Conservation (phyloP, 2,797 vertebrate genomes). For the Pampus argenteus region DNA sequence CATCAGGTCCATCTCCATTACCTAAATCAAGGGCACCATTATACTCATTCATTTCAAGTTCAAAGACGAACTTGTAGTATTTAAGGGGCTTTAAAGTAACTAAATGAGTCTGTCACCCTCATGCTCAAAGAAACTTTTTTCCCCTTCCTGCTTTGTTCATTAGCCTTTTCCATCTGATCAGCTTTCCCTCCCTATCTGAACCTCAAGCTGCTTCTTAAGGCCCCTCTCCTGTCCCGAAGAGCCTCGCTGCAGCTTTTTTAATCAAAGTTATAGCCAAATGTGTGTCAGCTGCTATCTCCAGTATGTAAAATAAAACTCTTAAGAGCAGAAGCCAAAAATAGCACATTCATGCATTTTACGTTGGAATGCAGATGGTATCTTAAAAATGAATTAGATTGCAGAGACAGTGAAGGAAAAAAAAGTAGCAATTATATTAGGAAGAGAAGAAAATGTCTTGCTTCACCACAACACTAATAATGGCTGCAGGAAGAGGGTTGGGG, state of each 20-base stretch:
- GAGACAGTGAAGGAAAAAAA: slow-evolving; percentile 21
- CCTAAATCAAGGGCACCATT: background rate
- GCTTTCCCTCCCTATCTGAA: slow-evolving; percentile 37
- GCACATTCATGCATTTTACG: slow-evolving; percentile 9
- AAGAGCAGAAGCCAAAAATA: slow-evolving; percentile 36
- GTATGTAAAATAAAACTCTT: slow-evolving; percentile 36
- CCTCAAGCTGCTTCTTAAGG: slow-evolving; percentile 47
- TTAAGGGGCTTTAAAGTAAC: background rate
- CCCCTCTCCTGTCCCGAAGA: slow-evolving; percentile 40
- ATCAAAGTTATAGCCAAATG: slow-evolving; percentile 51
- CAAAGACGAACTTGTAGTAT: too few species aligned
- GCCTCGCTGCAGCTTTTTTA: slow-evolving; percentile 51
- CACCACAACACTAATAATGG: slow-evolving; percentile 41
- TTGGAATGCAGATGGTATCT: slow-evolving; percentile 14
- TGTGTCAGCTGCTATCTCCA: slow-evolving; percentile 52
- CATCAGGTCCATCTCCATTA: background rate
- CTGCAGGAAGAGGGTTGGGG: slow-evolving; percentile 15
- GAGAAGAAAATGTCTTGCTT: slow-evolving; percentile 29
- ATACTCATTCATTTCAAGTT: too few species aligned
- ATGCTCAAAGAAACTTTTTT: slow-evolving; percentile 19
- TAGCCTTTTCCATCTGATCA: slow-evolving; percentile 26
- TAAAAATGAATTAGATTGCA: slow-evolving; percentile 21
- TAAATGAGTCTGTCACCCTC: background rate
- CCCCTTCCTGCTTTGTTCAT: slow-evolving; percentile 36
- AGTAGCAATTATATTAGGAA: slow-evolving; percentile 26